Evolutionary conservation across 2,888 invertebrate genomes (phyloP).

Genomic region (Phasia obesa): DNA sequence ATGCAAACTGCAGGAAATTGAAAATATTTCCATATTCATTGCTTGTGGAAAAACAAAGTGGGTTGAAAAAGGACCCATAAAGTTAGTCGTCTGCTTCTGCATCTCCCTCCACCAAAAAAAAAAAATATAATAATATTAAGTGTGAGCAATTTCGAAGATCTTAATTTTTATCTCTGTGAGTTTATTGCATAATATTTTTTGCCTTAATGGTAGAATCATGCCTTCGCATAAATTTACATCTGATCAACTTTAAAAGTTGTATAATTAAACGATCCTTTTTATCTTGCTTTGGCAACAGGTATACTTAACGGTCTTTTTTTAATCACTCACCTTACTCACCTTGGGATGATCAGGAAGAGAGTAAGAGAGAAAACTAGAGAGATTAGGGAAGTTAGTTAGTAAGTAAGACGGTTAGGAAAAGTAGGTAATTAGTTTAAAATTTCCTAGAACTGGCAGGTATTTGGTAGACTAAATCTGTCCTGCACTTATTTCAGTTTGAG

Average conservation of each 20-base stretch:
- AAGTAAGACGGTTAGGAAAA: neutral
- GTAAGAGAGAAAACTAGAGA: neutral
- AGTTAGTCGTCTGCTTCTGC: no score
- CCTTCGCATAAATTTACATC: neutral
- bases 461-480: neutral
- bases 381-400: neutral
- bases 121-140: no score
- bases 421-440: slow-evolving; percentile 36
- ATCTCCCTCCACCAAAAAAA: no score
- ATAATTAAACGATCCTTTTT: neutral
- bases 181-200: no score
- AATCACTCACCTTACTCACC: neutral
- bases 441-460: slow-evolving; percentile 51
- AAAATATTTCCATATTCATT: no score
- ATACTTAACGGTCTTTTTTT: slow-evolving; percentile 8
- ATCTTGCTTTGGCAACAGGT: neutral
- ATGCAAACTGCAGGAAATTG: no score
- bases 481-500: neutral
- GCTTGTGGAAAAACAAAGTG: no score
- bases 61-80: no score
- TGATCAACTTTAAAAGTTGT: neutral
- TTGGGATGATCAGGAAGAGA: neutral
- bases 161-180: no score
- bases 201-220: no score
- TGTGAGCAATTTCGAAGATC: no score